A percentile compares a stretch with the other conserved stretches of the same genome.
phyloP scores from a whole-genome alignment of 2,113 vertebrate genomes.

The Oreotrochilus melanogaster region DNA sequence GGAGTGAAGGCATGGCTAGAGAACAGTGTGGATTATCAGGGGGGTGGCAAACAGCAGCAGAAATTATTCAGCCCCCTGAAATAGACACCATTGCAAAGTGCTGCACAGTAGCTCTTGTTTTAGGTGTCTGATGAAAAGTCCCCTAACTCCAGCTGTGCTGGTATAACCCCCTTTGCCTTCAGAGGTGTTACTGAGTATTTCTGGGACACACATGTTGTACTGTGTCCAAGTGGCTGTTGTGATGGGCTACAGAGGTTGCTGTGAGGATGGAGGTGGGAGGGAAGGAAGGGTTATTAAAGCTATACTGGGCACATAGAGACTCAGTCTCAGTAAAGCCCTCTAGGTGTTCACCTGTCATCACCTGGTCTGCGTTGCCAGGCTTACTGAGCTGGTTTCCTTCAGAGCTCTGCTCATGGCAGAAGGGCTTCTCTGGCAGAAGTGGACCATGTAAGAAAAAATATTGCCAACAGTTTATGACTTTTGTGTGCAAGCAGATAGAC shows the following conservation, averaged over 20 bases:
- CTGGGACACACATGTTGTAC: no score
- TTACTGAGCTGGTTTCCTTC: not conserved
- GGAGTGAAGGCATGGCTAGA: not conserved
- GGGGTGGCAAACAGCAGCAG: fast-evolving
- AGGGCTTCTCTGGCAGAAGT: not conserved
- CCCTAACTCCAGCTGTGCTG: not conserved
- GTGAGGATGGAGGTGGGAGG: not conserved
- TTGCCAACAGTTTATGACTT: not conserved
- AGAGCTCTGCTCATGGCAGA: not conserved
- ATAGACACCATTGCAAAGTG: not conserved
- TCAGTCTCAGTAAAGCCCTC: not conserved
- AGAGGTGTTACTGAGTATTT: not conserved
- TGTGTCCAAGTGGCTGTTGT: not conserved
- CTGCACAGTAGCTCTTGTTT: not conserved
- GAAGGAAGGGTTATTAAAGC: not conserved
- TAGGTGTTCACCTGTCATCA: not conserved
- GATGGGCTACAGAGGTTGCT: not conserved
- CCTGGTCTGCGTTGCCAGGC: not conserved
- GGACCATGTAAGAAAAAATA: not conserved
- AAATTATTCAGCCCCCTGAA: not conserved
- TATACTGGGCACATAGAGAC: not conserved
- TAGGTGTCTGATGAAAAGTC: not conserved
- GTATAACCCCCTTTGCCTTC: not conserved
- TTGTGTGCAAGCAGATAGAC: not conserved
- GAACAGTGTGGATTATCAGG: not conserved